phyloP scores from a whole-genome alignment of 2,113 vertebrate species.

The Ramphastos sulfuratus region DNA sequence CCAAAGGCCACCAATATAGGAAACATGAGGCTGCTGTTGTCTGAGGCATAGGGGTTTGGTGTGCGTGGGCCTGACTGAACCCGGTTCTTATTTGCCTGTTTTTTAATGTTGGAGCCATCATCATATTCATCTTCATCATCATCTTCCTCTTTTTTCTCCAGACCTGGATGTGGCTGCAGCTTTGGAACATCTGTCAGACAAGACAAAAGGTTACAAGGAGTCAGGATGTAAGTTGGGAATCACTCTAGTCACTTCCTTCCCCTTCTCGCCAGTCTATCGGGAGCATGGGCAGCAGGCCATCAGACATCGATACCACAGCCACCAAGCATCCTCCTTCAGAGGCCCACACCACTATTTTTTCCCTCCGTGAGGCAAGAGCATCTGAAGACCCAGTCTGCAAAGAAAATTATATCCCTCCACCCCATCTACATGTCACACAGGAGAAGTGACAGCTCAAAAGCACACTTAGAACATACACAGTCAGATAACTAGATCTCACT shows the following conservation, averaged over 20 bases:
- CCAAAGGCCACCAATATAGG: slow-evolving; percentile 98
- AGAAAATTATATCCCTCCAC: not conserved
- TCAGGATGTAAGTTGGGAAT: not conserved
- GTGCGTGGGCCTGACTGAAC: slow-evolving; percentile 96
- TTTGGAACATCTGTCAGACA: slow-evolving; percentile 90
- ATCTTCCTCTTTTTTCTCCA: slow-evolving; percentile 93
- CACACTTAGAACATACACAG: not conserved
- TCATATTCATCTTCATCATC: slow-evolving; percentile 90
- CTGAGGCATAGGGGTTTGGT: slow-evolving; percentile 95
- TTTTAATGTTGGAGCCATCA: slow-evolving; percentile 84
- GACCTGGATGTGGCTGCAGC: slow-evolving; percentile 93
- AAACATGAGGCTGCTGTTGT: slow-evolving; percentile 99
- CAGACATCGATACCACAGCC: not conserved
- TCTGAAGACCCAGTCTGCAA: not conserved
- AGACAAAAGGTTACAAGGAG: slow-evolving; percentile 6
- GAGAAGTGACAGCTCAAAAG: not conserved
- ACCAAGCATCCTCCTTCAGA: not conserved
- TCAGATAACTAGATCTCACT: not conserved
- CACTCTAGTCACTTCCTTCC: not conserved
- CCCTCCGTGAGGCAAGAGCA: not conserved
- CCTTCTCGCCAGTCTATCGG: not conserved
- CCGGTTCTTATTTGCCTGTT: slow-evolving; percentile 84
- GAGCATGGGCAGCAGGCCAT: fast-evolving
- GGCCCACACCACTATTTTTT: not conserved
- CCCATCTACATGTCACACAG: fast-evolving